Conservation (phyloP, 2,888 invertebrate species). For the Eupithecia dodoneata region DNA sequence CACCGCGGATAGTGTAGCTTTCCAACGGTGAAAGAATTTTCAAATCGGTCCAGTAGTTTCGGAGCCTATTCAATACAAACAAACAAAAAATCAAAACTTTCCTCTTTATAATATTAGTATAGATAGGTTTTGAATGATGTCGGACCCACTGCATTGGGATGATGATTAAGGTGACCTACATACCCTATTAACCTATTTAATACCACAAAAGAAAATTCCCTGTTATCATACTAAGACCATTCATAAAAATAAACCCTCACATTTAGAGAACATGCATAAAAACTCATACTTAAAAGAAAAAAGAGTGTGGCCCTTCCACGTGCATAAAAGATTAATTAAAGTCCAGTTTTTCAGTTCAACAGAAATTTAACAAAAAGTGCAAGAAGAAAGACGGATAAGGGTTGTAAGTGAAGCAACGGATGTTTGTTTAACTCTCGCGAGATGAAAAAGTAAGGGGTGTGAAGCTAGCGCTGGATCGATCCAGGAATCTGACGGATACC, state of each 20-base stretch:
- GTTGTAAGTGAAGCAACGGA: constrained; percentile 58
- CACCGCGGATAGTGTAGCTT: too few species aligned
- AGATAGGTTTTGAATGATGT: too few species aligned
- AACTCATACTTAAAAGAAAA: neutral
- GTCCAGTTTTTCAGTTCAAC: neutral
- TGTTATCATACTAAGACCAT: neutral
- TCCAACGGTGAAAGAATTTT: too few species aligned
- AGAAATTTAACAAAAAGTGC: constrained; percentile 6
- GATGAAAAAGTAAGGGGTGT: constrained; percentile 76
- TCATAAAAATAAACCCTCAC: neutral
- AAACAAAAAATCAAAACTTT: too few species aligned
- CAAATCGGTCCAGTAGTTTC: too few species aligned
- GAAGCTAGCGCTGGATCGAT: constrained; percentile 28
- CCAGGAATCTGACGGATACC: constrained; percentile 35
- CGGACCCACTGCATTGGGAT: too few species aligned
- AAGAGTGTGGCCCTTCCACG: neutral
- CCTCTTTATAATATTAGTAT: too few species aligned
- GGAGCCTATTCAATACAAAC: too few species aligned
- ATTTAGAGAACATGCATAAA: neutral
- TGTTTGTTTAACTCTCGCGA: constrained; percentile 76
- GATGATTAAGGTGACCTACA: neutral
- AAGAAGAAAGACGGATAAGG: constrained; percentile 28
- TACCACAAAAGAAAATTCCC: neutral
- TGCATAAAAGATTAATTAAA: neutral
- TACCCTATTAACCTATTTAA: neutral